These are phyloP conservation scores for Sylvia atricapilla DNA, from an alignment of 2,113 vertebrate genomes.

Conservation along the genomic window DNA sequence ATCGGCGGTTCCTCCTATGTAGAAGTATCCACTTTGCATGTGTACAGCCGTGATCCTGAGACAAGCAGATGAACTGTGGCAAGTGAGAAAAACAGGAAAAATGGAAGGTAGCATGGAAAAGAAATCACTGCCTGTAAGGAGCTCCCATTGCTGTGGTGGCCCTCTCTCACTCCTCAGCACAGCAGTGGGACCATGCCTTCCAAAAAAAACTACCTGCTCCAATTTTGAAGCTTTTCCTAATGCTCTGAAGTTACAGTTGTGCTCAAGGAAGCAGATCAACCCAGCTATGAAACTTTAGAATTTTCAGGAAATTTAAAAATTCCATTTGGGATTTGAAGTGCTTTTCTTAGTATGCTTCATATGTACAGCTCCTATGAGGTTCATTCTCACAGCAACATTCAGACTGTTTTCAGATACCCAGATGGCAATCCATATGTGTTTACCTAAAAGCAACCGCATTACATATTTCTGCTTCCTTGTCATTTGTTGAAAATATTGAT, in stretches of 20 bases:
- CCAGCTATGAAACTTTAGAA: not conserved
- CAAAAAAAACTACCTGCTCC: not conserved
- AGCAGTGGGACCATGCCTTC: not conserved
- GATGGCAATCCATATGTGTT: not conserved
- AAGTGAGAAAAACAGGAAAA: not conserved
- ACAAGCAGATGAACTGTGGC: not conserved
- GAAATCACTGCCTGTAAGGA: not conserved
- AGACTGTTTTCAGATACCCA: not conserved
- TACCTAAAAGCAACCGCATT: not conserved
- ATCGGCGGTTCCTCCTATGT: not conserved
- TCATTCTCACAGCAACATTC: not conserved
- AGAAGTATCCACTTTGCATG: not conserved
- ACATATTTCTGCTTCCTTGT: not conserved
- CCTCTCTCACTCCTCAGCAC: not conserved
- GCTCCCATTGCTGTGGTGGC: not conserved
- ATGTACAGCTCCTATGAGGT: rapidly evolving
- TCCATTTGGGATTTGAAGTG: not conserved
- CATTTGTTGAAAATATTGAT: not conserved
- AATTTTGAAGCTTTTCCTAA: not conserved
- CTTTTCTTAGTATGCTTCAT: not conserved
- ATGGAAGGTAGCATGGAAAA: not conserved
- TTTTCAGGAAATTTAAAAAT: not conserved
- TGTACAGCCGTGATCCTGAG: not conserved
- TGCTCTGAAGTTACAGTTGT: not conserved
- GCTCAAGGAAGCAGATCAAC: not conserved